Conservation (phyloP, 2,888 invertebrate genomes). For the Philhelius pedissequus region DNA sequence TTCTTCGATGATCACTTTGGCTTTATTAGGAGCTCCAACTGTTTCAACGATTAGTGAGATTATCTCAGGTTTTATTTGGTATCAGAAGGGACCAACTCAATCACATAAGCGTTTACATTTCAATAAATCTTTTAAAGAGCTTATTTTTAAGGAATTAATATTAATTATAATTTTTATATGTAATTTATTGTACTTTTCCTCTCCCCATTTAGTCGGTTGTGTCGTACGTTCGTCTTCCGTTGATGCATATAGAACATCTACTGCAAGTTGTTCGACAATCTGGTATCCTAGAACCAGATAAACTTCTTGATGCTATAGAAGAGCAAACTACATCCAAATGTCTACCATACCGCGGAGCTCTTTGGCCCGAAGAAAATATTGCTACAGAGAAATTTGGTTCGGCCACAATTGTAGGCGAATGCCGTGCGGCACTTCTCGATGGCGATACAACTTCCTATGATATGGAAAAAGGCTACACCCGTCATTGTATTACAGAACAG, state of each 20-base stretch:
- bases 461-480: constrained; percentile 95
- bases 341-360: constrained; percentile 90
- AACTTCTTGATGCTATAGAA: constrained; percentile 95
- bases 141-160: no score
- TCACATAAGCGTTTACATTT: no score
- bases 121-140: no score
- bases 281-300: constrained; percentile 91
- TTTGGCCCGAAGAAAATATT: constrained; percentile 94
- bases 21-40: no score
- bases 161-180: no score
- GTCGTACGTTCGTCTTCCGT: constrained; percentile 87
- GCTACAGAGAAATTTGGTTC: constrained; percentile 90
- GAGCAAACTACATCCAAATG: constrained; percentile 90
- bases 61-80: no score
- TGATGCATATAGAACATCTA: constrained; percentile 93
- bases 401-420: constrained; percentile 93
- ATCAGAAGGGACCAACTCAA: no score
- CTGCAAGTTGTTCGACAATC: constrained; percentile 93
- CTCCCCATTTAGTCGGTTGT: constrained; percentile 80
- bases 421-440: constrained; percentile 91
- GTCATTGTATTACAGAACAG: constrained; percentile 90
- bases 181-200: background rate
- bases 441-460: constrained; percentile 93
- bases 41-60: no score
- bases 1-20: no score